Evolutionary conservation across 1,140 invertebrate genomes (phyloP), one percentile per base, ranked within the genome.

Genomic region (Meloidogyne hapla): DNA sequence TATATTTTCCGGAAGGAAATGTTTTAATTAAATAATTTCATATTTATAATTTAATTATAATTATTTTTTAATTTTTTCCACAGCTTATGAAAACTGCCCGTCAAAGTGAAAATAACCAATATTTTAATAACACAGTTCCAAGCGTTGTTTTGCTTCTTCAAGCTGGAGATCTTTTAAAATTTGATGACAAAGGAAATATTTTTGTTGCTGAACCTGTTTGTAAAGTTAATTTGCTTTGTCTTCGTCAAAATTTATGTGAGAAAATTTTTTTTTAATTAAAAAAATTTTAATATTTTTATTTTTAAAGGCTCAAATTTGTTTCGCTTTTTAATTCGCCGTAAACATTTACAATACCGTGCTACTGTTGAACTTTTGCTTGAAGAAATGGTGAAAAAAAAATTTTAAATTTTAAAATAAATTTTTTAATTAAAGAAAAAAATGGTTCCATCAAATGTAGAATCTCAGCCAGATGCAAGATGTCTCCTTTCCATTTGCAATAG

Each of bases 221-320:
- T 9, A 45, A 70, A n/a, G 61, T 61, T 13, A 25, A 21, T 0
- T 28, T 70, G 4, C 28, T 70, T 61, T 70, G 69, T 70, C 28
- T 70, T 45, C 15, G 69, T 6, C 45, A 70, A n/a, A 70, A 70
- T 70, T 70, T 70, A 61, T 70, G 69, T 70, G 2, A 70, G 28
- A 25, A 8, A 23, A 45, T 25, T 69, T 69, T 28, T 23, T 13
- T 18, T 40, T 18, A 6, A 6, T 69, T 42, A 15, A 69, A 69
- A n/a, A n/a, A n/a, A n/a, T 26, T 42, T 10, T 13, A 28, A 28
- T 38, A 18, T n/a, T n/a, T n/a, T n/a, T n/a, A 26, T 40, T 6
- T 69, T 69, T 38, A 33, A 45, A 70, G 69, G 69, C 15, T 70
- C 69, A 45, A 70, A 70, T 70, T 45, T 70, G n/a, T 70, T 48